phyloP scores from a whole-genome alignment of 2,888 invertebrate genomes.

The Amphipyra tragopoginis region DNA sequence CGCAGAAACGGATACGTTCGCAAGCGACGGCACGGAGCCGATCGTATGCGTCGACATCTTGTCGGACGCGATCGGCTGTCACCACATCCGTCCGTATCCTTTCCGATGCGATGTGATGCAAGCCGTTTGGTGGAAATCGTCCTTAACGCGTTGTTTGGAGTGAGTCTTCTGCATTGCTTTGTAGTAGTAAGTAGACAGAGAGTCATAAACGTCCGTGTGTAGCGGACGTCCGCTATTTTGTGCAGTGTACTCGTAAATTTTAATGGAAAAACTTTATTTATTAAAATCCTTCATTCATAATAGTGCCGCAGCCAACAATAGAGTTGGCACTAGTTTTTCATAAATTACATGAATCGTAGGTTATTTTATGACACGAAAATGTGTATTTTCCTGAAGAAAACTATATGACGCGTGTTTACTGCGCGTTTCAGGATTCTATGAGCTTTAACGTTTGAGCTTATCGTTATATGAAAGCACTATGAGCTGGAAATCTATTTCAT shows the following conservation, averaged over 20 bases:
- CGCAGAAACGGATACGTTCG: too few relatives aligned
- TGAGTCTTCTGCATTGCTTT: constrained; percentile 14
- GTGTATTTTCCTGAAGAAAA: background rate
- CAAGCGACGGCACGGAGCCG: too few relatives aligned
- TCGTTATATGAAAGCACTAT: background rate
- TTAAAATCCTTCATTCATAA: constrained; percentile 51
- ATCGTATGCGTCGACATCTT: too few relatives aligned
- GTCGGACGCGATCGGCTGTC: too few relatives aligned
- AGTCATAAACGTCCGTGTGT: constrained; percentile 33
- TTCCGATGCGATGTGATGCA: too few relatives aligned
- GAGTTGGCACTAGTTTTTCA: background rate
- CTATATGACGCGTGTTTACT: background rate
- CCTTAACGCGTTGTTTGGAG: background rate
- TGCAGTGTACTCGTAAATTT: constrained; percentile 33
- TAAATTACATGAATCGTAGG: constrained; percentile 6
- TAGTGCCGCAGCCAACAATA: constrained; percentile 33
- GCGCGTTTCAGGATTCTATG: constrained; percentile 2
- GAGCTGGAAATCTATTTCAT: too few relatives aligned
- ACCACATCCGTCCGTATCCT: too few relatives aligned
- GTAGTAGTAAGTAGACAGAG: constrained; percentile 5
- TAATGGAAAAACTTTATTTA: constrained; percentile 60
- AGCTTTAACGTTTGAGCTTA: constrained; percentile 2
- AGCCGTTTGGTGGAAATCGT: too few relatives aligned
- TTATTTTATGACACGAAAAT: constrained; percentile 2
- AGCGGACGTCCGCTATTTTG: constrained; percentile 32